Conservation (phyloP, 2,113 vertebrate genomes). For the Monopterus albus region DNA sequence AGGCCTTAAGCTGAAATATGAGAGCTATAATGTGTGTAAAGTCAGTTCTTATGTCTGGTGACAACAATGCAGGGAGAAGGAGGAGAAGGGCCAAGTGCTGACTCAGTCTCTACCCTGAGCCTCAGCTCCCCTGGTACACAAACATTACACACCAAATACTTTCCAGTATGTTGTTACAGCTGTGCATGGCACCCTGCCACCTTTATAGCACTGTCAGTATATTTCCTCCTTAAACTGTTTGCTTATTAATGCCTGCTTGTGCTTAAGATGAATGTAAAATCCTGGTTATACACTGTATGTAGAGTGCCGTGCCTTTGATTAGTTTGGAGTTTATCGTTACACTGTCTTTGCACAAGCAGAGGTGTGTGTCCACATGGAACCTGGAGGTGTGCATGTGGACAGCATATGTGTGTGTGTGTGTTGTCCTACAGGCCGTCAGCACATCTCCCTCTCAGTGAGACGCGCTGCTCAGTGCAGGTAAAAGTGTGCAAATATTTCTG, state of each 20-base stretch:
- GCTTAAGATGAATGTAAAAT: conserved; percentile 13
- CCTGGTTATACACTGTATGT: not conserved
- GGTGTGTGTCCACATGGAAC: conserved; percentile 16
- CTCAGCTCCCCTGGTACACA: conserved; percentile 38
- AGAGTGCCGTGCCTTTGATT: conserved; percentile 5
- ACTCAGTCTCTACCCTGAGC: conserved; percentile 53
- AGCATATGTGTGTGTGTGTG: conserved; percentile 1
- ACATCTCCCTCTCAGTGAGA: conserved; percentile 29
- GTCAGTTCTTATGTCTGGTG: conserved; percentile 12
- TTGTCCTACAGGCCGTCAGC: conserved; percentile 40
- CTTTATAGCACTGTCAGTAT: not conserved
- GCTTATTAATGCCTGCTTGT: not conserved
- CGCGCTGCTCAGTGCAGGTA: conserved; percentile 70
- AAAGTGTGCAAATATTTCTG: conserved; percentile 63
- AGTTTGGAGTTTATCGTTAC: conserved; percentile 42
- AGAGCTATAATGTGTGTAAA: conserved; percentile 14
- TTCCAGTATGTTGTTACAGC: conserved; percentile 39
- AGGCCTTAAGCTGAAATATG: conserved; percentile 17
- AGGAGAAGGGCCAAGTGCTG: conserved; percentile 34
- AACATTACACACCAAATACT: conserved; percentile 50
- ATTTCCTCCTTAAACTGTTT: conserved; percentile 15
- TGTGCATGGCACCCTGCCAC: conserved; percentile 10
- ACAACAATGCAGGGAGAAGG: conserved; percentile 14
- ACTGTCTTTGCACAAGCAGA: conserved; percentile 39
- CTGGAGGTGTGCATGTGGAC: conserved; percentile 32